Base-by-base conservation (phyloP, 2,797 vertebrate genomes). In the Garrulus glandarius region DNA sequence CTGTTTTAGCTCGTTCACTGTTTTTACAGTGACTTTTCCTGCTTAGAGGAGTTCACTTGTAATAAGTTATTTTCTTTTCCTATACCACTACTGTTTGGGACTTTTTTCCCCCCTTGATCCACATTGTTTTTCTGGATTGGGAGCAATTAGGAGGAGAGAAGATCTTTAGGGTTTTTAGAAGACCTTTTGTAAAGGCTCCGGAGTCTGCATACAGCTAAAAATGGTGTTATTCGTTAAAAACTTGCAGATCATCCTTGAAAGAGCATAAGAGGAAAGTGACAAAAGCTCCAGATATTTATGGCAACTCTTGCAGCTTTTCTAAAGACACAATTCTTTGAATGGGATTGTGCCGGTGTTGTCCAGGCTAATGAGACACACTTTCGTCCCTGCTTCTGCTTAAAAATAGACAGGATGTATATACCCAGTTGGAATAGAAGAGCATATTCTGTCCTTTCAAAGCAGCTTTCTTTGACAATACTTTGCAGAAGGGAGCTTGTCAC, bases 101-200 rank as follows among this genome's bases (percentile, higher is more conserved):
- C 26, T 34, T 26, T 6, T 23, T 6, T 13, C 5, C 0, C 1
- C 4, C 8, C 5, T 72, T 72, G 60, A 65, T 72, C 22, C 6
- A 8, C 14, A 69, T 71, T 27, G 3, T 64, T 92, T 76, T 65
- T 50, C 46, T 80, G 9, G 13, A 27, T 1, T 53, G 34, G 34
- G 34, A 17, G 5, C 77, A 63, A 26, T 55, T 57, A 47, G 9
- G 34, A 85, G 8, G n/a, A 44, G 29, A 72, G 52, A 44, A 60
- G 24, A n/a, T 5, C 8, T 70, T 9, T 23, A 36, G 13, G 22
- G 12, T 20, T 64, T 64, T 85, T 24, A 30, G 27, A 67, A 56
- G 13, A 36, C 5, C 10, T 83, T 79, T 60, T 49, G 6, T 64
- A 32, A 60, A 79, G 32, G 27, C 41, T 83, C 20, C n/a, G 11